Percentiles rank a stretch among this genome's conserved stretches.
Conservation (phyloP, 2,113 vertebrate genomes). For the Proteles cristata region DNA sequence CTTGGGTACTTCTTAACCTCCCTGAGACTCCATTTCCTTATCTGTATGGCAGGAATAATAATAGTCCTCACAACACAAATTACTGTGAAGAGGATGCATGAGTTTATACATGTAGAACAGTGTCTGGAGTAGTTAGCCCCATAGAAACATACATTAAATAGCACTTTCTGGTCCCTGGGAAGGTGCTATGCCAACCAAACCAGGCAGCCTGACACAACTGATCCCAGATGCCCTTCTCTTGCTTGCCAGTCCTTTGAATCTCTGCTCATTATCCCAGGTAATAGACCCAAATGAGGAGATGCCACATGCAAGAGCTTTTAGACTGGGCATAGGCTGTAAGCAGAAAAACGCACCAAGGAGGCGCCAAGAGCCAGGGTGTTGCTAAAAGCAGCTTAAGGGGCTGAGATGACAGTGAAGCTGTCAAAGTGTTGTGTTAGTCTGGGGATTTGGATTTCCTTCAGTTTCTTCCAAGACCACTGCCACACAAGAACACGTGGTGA, state of each 20-base stretch:
- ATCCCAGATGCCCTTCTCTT: neutral
- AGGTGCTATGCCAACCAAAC: neutral
- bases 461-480: neutral
- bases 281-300: neutral
- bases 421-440: neutral
- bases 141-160: neutral
- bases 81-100: neutral
- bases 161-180: neutral
- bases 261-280: neutral
- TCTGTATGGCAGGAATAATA: neutral
- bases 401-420: neutral
- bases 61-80: neutral
- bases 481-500: neutral
- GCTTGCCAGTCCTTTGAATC: neutral
- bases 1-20: neutral
- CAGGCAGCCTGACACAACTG: neutral
- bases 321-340: neutral
- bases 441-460: neutral
- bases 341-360: neutral
- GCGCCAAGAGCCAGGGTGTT: neutral
- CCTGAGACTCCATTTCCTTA: neutral
- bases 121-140: neutral
- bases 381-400: neutral
- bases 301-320: neutral
- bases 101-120: neutral